Conservation (phyloP, 2,888 invertebrate species). For the Lepidonotus clava region DNA sequence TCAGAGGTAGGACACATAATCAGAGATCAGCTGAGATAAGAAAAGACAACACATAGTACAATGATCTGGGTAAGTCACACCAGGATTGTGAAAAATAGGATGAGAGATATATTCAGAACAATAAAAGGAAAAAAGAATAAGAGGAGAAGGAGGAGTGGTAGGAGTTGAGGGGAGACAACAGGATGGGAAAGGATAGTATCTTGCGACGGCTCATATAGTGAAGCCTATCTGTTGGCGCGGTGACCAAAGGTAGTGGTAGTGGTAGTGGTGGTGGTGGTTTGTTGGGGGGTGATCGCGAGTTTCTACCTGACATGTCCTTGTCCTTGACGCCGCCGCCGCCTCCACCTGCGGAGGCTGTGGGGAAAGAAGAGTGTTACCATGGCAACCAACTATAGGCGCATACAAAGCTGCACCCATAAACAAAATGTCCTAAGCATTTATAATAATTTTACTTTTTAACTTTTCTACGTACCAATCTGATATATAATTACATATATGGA, state of each 20-base stretch:
- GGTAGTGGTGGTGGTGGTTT: conserved; percentile 24
- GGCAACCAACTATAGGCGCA: conserved; percentile 30
- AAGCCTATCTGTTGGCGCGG: conserved; percentile 49
- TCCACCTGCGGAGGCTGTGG: conserved; percentile 49
- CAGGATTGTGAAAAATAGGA: not conserved
- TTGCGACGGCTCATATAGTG: conserved; percentile 41
- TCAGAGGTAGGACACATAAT: too few species aligned
- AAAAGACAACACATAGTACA: not conserved
- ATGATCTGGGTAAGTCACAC: conserved; percentile 24
- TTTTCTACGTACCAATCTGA: too few species aligned
- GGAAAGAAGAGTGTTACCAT: conserved; percentile 31
- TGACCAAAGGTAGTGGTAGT: conserved; percentile 38
- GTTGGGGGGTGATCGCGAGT: conserved; percentile 24
- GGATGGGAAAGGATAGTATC: not conserved
- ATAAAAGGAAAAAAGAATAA: not conserved
- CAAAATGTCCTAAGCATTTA: too few species aligned
- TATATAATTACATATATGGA: not conserved
- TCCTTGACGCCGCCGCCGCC: conserved; percentile 42
- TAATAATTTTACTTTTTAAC: too few species aligned
- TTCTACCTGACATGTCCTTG: conserved; percentile 37
- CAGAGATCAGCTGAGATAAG: not conserved
- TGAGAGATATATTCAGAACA: conserved; percentile 5
- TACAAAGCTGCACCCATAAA: conserved; percentile 39
- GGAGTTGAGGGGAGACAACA: conserved; percentile 12
- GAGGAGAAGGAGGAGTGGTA: conserved; percentile 16